Conservation (phyloP, 1,140 invertebrate species). For the Nephila pilipes region DNA sequence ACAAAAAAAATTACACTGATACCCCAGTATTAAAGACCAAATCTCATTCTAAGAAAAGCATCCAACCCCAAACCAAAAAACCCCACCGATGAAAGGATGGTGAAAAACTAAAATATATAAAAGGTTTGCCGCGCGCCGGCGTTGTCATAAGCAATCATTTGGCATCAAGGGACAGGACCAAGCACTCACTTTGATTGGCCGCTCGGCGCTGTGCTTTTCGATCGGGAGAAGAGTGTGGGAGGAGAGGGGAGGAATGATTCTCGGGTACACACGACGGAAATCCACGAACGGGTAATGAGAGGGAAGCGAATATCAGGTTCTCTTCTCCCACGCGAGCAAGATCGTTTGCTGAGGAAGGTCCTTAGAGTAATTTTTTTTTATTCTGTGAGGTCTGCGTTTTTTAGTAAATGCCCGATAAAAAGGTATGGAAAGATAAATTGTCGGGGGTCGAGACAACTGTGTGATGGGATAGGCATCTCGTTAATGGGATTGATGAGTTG, state of each 20-base stretch:
- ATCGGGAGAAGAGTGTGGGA: background rate
- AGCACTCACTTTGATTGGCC: constrained; percentile 65
- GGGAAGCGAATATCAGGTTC: background rate
- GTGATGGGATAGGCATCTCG: background rate
- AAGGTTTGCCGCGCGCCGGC: constrained; percentile 4
- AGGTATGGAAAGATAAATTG: background rate
- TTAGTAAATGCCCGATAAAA: background rate
- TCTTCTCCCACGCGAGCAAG: background rate
- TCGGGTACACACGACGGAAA: constrained; percentile 39
- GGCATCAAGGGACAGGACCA: constrained; percentile 36
- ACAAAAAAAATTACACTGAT: background rate
- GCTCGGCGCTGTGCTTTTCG: constrained; percentile 38
- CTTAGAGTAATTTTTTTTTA: background rate
- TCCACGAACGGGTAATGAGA: constrained; percentile 38
- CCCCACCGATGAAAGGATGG: background rate
- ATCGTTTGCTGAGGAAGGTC: constrained; percentile 21
- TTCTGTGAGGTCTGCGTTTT: constrained; percentile 16
- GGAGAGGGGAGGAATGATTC: background rate
- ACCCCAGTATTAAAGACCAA: background rate
- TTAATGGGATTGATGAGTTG: background rate
- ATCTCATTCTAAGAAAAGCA: background rate
- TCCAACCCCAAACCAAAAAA: constrained; percentile 1
- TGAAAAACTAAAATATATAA: background rate
- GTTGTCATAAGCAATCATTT: constrained; percentile 65
- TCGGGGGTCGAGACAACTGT: background rate